These are phyloP conservation scores for Bimastos eiseni DNA, from an alignment of 2,888 invertebrate species.

Conservation along the genomic window DNA sequence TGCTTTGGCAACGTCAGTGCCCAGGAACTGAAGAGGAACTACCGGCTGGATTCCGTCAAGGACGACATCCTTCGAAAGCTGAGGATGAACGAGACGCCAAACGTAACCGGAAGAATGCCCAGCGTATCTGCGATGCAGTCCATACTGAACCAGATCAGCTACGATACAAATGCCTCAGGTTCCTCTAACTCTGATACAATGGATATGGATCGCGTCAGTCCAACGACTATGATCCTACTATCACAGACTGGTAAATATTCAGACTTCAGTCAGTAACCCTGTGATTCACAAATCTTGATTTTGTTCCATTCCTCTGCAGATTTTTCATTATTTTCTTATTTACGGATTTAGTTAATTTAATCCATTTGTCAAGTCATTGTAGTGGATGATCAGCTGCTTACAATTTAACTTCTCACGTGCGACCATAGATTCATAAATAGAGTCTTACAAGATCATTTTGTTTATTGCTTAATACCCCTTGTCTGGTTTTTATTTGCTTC, in stretches of 20 bases:
- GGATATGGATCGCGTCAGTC: background rate
- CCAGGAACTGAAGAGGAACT: background rate
- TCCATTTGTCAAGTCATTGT: too few relatives aligned
- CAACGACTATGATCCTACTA: background rate
- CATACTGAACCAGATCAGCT: background rate
- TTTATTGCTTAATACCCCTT: too few relatives aligned
- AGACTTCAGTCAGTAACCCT: too few relatives aligned
- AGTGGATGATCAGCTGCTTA: too few relatives aligned
- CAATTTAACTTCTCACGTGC: too few relatives aligned
- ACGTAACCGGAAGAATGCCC: constrained; percentile 22
- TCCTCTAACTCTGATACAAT: background rate
- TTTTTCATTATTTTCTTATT: too few relatives aligned
- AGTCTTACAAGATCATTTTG: too few relatives aligned
- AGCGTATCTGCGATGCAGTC: background rate
- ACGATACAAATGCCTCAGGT: background rate
- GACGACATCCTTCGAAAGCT: constrained; percentile 27
- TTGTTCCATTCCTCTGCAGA: too few relatives aligned
- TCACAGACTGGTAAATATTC: background rate
- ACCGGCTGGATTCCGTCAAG: constrained; percentile 23
- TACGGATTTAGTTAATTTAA: too few relatives aligned
- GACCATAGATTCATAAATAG: too few relatives aligned
- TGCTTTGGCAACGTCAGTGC: background rate
- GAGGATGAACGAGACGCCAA: constrained; percentile 9
- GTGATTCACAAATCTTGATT: too few relatives aligned
- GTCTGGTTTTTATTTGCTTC: too few relatives aligned